Percentiles rank a stretch among this genome's conserved stretches.
Evolutionary conservation across 2,797 vertebrate genomes (phyloP).

Genomic region (Scolopax bukidnonensis): DNA sequence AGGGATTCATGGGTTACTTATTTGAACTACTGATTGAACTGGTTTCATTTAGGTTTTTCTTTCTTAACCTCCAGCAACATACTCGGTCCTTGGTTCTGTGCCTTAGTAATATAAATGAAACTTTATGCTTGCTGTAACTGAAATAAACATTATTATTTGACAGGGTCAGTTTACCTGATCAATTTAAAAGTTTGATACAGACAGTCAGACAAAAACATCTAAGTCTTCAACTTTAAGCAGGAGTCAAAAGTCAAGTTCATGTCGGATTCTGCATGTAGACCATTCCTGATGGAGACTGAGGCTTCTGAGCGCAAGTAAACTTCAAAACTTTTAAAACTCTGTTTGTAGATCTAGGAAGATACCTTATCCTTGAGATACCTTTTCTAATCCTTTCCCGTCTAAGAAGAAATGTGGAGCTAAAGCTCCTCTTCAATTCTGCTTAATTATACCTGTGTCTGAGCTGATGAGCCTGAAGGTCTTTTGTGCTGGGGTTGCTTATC

Average conservation of each 20-base stretch:
- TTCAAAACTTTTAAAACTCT: neutral
- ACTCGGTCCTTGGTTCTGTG: neutral
- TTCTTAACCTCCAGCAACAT: neutral
- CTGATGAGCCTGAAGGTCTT: neutral
- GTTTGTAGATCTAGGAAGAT: neutral
- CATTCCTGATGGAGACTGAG: neutral
- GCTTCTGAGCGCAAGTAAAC: neutral
- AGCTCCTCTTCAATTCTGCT: neutral
- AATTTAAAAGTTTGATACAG: neutral
- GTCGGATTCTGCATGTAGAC: neutral
- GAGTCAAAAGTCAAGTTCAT: neutral
- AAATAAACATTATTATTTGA: constrained; percentile 32
- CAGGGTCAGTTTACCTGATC: neutral
- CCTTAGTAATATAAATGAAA: neutral
- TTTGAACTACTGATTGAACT: neutral
- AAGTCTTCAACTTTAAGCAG: neutral
- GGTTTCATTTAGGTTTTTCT: neutral
- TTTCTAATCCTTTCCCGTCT: neutral
- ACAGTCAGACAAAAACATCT: too few relatives aligned
- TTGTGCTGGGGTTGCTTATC: neutral
- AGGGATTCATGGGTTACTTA: neutral
- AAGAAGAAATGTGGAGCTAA: neutral
- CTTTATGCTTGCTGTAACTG: neutral
- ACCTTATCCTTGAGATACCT: neutral
- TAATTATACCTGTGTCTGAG: neutral